Evolutionary conservation across 2,113 vertebrate species (phyloP).

Genomic region (Phycodurus eques): DNA sequence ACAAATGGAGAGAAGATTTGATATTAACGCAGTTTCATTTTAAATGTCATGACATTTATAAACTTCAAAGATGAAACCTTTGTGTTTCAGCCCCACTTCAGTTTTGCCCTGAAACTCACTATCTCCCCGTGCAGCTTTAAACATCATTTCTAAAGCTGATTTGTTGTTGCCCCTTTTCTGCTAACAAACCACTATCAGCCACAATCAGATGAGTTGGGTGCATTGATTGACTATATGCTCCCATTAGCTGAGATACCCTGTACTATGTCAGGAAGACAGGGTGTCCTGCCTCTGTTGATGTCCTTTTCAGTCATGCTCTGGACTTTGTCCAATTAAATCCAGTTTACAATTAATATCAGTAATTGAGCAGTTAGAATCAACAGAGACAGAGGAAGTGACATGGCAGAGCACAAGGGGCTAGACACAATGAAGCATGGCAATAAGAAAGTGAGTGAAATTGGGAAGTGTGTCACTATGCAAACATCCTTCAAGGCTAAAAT

Average conservation of each 20-base stretch:
- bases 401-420: not conserved
- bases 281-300: constrained; percentile 44
- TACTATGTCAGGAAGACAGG: constrained; percentile 28
- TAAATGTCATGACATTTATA: constrained; percentile 33
- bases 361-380: too few species aligned
- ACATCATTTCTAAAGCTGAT: not conserved
- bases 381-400: too few species aligned
- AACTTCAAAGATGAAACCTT: constrained; percentile 32
- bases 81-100: constrained; percentile 11
- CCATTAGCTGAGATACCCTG: constrained; percentile 39
- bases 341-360: too few species aligned
- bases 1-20: not conserved
- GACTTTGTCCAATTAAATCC: not conserved
- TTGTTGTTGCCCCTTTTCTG: not conserved
- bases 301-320: constrained; percentile 5
- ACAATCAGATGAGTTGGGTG: constrained; percentile 7
- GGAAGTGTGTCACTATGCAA: constrained; percentile 20
- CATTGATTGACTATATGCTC: constrained; percentile 30
- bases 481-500: constrained; percentile 52
- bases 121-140: constrained; percentile 41
- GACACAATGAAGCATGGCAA: not conserved
- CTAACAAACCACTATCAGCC: constrained; percentile 15
- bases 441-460: constrained; percentile 24
- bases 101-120: constrained; percentile 29
- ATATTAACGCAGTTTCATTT: constrained; percentile 25